Percentiles rank a stretch among this genome's conserved stretches.
These are phyloP conservation scores for Rhadina sibilatrix DNA, from an alignment of 2,113 vertebrate genomes.

Conservation along the genomic window DNA sequence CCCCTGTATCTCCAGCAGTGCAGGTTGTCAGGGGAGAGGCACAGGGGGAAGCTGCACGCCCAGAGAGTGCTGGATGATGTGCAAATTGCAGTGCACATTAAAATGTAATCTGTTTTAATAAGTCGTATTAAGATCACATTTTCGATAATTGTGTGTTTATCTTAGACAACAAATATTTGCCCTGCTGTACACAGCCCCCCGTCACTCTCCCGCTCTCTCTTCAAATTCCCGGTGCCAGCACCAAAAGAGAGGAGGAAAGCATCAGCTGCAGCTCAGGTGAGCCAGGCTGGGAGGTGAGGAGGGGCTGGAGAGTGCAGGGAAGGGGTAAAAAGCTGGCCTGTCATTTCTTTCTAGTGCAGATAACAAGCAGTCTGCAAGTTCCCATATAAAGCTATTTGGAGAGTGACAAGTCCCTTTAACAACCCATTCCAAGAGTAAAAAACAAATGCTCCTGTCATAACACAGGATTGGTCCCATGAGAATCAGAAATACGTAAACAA, in stretches of 20 bases:
- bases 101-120: constrained; percentile 83
- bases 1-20: constrained; percentile 75
- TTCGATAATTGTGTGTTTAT: constrained; percentile 80
- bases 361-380: not conserved
- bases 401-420: not conserved
- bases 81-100: constrained; percentile 78
- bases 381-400: not conserved
- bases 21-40: constrained; percentile 77
- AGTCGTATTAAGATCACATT: constrained; percentile 80
- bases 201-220: constrained; percentile 7
- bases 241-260: not conserved
- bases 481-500: not conserved
- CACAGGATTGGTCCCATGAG: not conserved
- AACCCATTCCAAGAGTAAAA: not conserved
- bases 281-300: not conserved
- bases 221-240: constrained; percentile 39
- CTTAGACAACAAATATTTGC: constrained; percentile 71
- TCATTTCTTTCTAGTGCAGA: not conserved
- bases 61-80: constrained; percentile 55
- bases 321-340: not conserved
- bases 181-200: constrained; percentile 16
- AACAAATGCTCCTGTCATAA: not conserved
- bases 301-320: not conserved
- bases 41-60: constrained; percentile 59
- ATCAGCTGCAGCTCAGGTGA: not conserved